Evolutionary conservation across 1,140 invertebrate species (phyloP).

Genomic region (Drosophila nigrodunni): DNA sequence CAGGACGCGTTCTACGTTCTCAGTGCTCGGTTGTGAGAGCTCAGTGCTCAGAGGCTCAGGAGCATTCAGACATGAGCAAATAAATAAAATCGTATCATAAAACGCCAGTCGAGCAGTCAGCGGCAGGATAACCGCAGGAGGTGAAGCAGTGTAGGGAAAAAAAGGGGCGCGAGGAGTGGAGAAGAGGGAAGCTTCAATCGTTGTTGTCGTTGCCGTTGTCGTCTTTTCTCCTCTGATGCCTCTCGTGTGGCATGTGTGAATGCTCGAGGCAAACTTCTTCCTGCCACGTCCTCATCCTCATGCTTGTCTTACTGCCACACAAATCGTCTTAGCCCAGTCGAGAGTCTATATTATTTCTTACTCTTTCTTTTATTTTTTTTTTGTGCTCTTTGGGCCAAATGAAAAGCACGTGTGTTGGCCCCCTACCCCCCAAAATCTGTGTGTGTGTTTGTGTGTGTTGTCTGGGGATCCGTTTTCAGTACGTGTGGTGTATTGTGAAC

Average conservation of each 20-base stretch:
- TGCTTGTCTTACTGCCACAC: constrained; percentile 17
- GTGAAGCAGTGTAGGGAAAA: background rate
- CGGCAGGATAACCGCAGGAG: constrained; percentile 7
- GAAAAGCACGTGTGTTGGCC: constrained; percentile 69
- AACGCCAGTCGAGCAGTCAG: constrained; percentile 50
- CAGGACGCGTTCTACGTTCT: constrained; percentile 58
- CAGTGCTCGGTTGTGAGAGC: background rate
- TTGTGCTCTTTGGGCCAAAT: constrained; percentile 54
- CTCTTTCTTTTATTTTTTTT: constrained; percentile 18
- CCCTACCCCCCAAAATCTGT: constrained; percentile 38
- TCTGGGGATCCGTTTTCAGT: constrained; percentile 67
- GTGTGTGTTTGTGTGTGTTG: constrained; percentile 63
- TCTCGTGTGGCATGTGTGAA: constrained; percentile 74
- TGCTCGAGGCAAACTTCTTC: constrained; percentile 67
- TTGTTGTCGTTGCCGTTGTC: constrained; percentile 7
- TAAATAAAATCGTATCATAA: constrained; percentile 80
- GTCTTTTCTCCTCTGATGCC: constrained; percentile 62
- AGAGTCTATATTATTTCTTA: constrained; percentile 66
- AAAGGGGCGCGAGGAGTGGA: constrained; percentile 21
- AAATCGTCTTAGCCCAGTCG: constrained; percentile 71
- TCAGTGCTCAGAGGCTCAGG: constrained; percentile 37
- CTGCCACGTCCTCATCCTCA: constrained; percentile 1
- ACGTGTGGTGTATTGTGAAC: constrained; percentile 78
- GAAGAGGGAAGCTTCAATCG: constrained; percentile 41
- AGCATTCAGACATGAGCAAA: constrained; percentile 58